Conservation (phyloP, 2,888 invertebrate species). For the Apamea sordens region DNA sequence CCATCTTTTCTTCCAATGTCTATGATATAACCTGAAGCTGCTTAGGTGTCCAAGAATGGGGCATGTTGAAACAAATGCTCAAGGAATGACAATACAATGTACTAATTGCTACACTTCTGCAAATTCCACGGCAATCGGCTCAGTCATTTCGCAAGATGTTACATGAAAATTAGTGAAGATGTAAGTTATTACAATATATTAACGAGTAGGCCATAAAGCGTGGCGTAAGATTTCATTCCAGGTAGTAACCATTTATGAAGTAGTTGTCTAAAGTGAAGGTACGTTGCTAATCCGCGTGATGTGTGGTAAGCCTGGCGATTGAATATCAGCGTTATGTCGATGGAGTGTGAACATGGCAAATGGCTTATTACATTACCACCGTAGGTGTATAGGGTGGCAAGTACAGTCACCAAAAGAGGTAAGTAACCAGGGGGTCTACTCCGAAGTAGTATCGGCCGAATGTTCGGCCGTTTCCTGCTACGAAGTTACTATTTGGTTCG, state of each 20-base stretch:
- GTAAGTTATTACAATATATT: slow-evolving; percentile 15
- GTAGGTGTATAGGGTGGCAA: background rate
- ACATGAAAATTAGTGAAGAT: slow-evolving; percentile 32
- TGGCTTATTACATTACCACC: background rate
- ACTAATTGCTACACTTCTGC: slow-evolving; percentile 14
- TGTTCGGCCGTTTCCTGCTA: too few species aligned
- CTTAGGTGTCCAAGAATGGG: background rate
- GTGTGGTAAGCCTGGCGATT: slow-evolving; percentile 16
- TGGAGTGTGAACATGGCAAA: background rate
- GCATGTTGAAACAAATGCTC: background rate
- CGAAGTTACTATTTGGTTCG: too few species aligned
- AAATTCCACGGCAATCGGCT: slow-evolving; percentile 16
- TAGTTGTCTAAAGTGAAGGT: slow-evolving; percentile 30
- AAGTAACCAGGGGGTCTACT: too few species aligned
- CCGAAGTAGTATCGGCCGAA: too few species aligned
- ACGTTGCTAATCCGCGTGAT: background rate
- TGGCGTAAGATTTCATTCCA: slow-evolving; percentile 29
- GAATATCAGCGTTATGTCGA: background rate
- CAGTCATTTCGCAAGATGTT: slow-evolving; percentile 35
- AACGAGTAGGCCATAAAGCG: slow-evolving; percentile 18
- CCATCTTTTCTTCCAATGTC: too few species aligned
- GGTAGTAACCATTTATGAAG: slow-evolving; percentile 8
- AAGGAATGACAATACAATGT: slow-evolving; percentile 23
- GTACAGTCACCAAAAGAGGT: too few species aligned
- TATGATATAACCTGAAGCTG: background rate